These are phyloP conservation scores for Odocoileus hemionus DNA, from an alignment of 2,113 vertebrate genomes.

Conservation along the genomic window DNA sequence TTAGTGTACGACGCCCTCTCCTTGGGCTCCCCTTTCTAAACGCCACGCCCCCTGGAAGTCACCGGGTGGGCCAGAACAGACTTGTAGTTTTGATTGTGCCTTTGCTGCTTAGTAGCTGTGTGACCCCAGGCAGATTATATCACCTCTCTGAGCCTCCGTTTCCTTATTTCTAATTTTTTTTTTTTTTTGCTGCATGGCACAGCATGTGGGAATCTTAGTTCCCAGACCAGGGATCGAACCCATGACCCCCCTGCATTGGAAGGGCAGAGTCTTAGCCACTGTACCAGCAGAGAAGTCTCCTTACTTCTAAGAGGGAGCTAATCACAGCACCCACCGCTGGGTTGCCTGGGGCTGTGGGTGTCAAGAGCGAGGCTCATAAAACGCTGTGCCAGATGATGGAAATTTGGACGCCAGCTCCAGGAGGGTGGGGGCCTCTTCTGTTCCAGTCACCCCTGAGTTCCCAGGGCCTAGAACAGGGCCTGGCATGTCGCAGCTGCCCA, in stretches of 20 bases:
- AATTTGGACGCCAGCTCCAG: fast-evolving
- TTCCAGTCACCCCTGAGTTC: neutral
- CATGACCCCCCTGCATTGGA: neutral
- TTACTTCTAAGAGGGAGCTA: neutral
- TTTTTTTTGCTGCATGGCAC: neutral
- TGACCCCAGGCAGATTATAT: neutral
- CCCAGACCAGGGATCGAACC: neutral
- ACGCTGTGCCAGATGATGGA: neutral
- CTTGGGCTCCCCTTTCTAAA: neutral
- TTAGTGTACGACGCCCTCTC: neutral
- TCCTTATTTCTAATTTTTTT: neutral
- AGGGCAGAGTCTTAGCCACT: neutral
- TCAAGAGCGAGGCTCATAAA: neutral
- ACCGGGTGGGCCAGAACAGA: neutral
- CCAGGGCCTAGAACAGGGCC: neutral
- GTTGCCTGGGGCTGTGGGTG: neutral
- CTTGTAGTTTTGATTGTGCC: neutral
- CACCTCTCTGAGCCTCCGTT: neutral
- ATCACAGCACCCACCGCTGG: neutral
- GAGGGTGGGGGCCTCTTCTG: no score
- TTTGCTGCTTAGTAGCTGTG: neutral
- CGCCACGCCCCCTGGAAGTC: fast-evolving
- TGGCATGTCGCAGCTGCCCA: neutral
- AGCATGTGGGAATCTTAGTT: neutral
- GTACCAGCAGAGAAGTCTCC: neutral